Evolutionary conservation across 1,140 invertebrate species (phyloP), one percentile per base, ranked within the genome.

Genomic region (Scaptomyza pallida): DNA sequence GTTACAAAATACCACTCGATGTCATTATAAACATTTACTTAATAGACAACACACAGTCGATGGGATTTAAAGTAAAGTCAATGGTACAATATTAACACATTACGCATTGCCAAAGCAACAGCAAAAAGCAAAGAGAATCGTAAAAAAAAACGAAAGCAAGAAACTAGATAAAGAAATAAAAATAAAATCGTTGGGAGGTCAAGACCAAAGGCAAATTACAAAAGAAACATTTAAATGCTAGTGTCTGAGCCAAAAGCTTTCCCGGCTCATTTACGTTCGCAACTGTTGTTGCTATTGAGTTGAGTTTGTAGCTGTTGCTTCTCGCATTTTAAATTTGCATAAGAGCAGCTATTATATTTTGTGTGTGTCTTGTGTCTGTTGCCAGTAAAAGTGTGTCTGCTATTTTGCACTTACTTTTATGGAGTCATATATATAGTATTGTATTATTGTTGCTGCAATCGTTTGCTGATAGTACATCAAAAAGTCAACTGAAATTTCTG

Each of bases 401-500:
- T 23, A 43, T 50, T 72, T 61, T 54, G 59, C 30, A 45, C 21
- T 62, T 37, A 19, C 47, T 59, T 57, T 60, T 54, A 60, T 48
- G 35, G 43, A 21, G 19, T 26, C 17, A 6, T 19, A 6, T 19
- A 33, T 26, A 33, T 19, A 30, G 45, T 17, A 35, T 40, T 13
- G 3, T 56, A 2, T 13, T 21, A 17, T 41, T 68, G 47, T 33
- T 65, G 12, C 35, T 56, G 40, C 37, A 64, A 47, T 54, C 10
- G 43, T 54, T n/a, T 10, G 43, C 52, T 16, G 52, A 57, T 41
- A 44, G 44, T 60, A 50, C 41, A 41, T 35, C 50, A 21, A 55
- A 44, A 56, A 73, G 48, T 73, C 40, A 62, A 59, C 51, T 43
- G 21, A 52, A 67, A 77, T 50, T 33, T 48, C 48, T 47, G 43